Evolutionary conservation across 2,888 invertebrate species (phyloP).

Genomic region (Drosophila robusta): DNA sequence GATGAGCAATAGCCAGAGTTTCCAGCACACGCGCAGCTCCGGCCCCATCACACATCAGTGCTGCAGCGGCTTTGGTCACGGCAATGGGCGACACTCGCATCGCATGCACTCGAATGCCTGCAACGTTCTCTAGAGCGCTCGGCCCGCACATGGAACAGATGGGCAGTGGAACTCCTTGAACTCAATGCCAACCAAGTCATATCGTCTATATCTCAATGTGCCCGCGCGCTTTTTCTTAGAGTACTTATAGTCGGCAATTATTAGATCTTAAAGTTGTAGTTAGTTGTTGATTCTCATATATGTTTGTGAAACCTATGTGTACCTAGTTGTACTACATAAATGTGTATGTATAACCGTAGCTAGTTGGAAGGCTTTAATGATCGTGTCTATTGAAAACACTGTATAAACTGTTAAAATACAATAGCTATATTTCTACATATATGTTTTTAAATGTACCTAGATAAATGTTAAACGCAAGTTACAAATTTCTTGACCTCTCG

Average conservation of each 20-base stretch:
- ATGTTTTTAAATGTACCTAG: slow-evolving; percentile 28
- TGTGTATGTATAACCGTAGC: slow-evolving; percentile 22
- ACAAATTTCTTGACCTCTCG: slow-evolving; percentile 63
- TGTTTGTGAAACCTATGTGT: slow-evolving; percentile 24
- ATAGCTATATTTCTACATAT: slow-evolving; percentile 15
- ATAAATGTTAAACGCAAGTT: slow-evolving; percentile 46
- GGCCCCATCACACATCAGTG: slow-evolving; percentile 84
- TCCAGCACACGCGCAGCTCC: slow-evolving; percentile 77
- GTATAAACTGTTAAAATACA: slow-evolving; percentile 37
- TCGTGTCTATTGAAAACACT: slow-evolving; percentile 40
- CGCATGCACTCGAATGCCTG: slow-evolving; percentile 84
- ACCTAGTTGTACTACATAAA: slow-evolving; percentile 18
- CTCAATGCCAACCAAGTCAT: slow-evolving; percentile 24
- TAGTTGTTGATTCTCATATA: slow-evolving; percentile 61
- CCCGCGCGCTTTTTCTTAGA: slow-evolving; percentile 43
- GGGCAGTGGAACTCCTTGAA: background rate
- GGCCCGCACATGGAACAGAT: background rate
- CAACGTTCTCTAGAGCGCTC: slow-evolving; percentile 72
- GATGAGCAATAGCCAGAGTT: slow-evolving; percentile 84
- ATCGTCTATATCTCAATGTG: slow-evolving; percentile 54
- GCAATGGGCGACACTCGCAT: slow-evolving; percentile 82
- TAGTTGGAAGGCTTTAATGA: slow-evolving; percentile 30
- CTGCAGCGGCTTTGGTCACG: slow-evolving; percentile 82
- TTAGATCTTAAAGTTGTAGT: slow-evolving; percentile 50
- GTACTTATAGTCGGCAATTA: slow-evolving; percentile 60